Conservation (phyloP, 2,113 vertebrate genomes). For the Otis tarda region DNA sequence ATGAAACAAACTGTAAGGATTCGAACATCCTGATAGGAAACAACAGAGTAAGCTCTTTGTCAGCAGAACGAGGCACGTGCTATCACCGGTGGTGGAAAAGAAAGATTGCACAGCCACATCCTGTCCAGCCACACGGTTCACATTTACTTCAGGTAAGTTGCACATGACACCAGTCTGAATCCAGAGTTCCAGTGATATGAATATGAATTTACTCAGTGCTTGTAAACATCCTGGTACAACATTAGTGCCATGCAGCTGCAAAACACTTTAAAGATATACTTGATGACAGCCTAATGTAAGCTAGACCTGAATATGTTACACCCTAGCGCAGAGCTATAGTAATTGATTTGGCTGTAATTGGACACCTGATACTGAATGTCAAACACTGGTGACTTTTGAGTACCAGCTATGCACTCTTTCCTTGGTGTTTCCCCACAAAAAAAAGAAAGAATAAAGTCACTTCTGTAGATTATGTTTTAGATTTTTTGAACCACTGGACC, state of each 20-base stretch:
- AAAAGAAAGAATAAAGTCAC: neutral
- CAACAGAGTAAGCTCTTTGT: neutral
- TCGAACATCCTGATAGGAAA: neutral
- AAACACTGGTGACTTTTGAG: neutral
- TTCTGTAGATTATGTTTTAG: neutral
- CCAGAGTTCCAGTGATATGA: neutral
- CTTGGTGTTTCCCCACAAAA: neutral
- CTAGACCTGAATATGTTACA: neutral
- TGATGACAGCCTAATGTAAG: neutral
- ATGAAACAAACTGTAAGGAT: neutral
- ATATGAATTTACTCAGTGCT: slow-evolving; percentile 33
- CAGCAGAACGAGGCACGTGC: neutral
- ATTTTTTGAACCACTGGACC: neutral
- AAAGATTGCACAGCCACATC: neutral
- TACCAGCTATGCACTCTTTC: neutral
- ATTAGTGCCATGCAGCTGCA: slow-evolving; percentile 2
- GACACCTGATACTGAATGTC: neutral
- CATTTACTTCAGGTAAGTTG: neutral
- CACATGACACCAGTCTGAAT: slow-evolving; percentile 9
- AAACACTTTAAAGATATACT: neutral
- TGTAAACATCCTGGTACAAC: slow-evolving; percentile 42
- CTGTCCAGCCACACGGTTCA: neutral
- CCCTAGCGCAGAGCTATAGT: neutral
- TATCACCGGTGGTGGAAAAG: neutral
- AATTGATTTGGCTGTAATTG: neutral